A percentile compares a stretch with the other conserved stretches of the same genome.
These are phyloP conservation scores for Carterocephalus palaemon DNA, from an alignment of 2,888 invertebrate genomes.

Conservation along the genomic window DNA sequence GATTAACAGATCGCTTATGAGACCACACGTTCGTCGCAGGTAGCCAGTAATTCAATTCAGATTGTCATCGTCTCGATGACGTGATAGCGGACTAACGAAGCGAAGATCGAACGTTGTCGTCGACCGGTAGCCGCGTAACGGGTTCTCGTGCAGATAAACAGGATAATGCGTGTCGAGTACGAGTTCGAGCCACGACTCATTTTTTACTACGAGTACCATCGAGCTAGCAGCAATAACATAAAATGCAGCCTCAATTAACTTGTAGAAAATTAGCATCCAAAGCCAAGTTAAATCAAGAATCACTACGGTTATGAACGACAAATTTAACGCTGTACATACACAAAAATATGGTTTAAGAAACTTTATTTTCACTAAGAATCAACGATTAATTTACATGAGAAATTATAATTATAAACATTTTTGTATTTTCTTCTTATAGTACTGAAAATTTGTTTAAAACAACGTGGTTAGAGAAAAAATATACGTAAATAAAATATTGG, in stretches of 20 bases:
- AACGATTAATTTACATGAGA: too few relatives aligned
- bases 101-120: conserved; percentile 54
- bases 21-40: conserved; percentile 76
- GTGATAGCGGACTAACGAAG: conserved; percentile 74
- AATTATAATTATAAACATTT: not conserved
- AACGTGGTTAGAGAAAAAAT: not conserved
- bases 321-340: too few relatives aligned
- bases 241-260: too few relatives aligned
- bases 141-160: conserved; percentile 35
- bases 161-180: conserved; percentile 10
- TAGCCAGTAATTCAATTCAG: conserved; percentile 76
- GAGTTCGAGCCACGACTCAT: not conserved
- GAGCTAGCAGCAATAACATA: too few relatives aligned
- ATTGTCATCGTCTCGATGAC: conserved; percentile 76
- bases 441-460: not conserved
- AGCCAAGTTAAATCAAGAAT: too few relatives aligned
- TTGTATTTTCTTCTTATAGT: not conserved
- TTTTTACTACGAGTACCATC: too few relatives aligned
- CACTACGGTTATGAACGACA: too few relatives aligned
- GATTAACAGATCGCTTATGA: conserved; percentile 67
- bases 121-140: conserved; percentile 61
- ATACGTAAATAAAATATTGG: too few relatives aligned
- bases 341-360: too few relatives aligned
- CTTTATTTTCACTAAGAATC: too few relatives aligned
- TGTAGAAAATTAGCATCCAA: too few relatives aligned